Conservation (phyloP, 2,888 invertebrate species). For the Hymenopus coronatus region DNA sequence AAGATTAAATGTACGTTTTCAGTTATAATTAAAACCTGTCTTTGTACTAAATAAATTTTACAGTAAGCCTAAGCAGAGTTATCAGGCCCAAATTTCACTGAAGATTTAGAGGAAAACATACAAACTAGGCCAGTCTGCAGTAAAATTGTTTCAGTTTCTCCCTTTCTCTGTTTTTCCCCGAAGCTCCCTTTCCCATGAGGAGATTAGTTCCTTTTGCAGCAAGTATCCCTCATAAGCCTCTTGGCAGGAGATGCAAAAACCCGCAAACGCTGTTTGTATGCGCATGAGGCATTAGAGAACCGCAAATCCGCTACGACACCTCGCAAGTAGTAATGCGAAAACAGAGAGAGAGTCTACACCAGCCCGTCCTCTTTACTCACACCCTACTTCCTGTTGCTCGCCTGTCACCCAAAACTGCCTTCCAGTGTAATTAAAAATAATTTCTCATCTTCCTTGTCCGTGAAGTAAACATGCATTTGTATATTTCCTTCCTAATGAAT, state of each 20-base stretch:
- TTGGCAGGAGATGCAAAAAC: background rate
- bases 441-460: background rate
- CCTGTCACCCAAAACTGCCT: background rate
- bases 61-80: background rate
- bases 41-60: too few relatives aligned
- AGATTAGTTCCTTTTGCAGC: background rate
- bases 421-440: background rate
- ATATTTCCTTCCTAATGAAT: background rate
- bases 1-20: too few relatives aligned
- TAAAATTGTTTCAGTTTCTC: background rate
- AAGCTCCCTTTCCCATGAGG: background rate
- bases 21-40: too few relatives aligned
- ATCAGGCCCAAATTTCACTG: background rate
- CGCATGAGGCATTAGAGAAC: background rate
- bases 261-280: background rate
- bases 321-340: background rate
- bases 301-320: background rate
- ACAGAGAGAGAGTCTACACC: background rate
- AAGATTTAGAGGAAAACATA: background rate
- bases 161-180: background rate
- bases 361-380: background rate
- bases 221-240: background rate
- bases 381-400: background rate
- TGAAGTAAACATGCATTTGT: background rate
- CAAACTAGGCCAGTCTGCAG: background rate